Evolutionary conservation across 1,140 invertebrate genomes (phyloP).

Genomic region (Trichomalopsis sarcophagae): DNA sequence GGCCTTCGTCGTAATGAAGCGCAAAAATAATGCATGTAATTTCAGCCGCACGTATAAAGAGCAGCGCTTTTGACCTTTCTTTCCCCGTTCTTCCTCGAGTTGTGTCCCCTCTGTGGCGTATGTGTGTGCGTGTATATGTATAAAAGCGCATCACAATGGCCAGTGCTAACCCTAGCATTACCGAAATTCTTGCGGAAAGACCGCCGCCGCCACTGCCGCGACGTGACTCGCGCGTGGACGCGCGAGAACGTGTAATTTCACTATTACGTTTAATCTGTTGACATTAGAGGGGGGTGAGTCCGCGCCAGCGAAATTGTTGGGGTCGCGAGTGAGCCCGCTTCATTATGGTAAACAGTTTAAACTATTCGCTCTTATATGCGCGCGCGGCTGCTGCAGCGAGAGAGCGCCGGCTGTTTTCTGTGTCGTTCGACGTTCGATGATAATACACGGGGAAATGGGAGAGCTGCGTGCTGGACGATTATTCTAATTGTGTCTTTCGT

Average conservation of each 20-base stretch:
- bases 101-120: neutral
- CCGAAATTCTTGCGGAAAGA: slow-evolving; percentile 55
- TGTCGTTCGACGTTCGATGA: neutral
- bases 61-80: slow-evolving; percentile 54
- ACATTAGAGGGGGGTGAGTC: slow-evolving; percentile 68
- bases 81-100: neutral
- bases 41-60: slow-evolving; percentile 40
- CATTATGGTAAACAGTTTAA: slow-evolving; percentile 72
- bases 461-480: slow-evolving; percentile 16
- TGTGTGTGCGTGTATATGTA: neutral
- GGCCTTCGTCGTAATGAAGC: slow-evolving; percentile 56
- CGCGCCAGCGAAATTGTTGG: slow-evolving; percentile 62
- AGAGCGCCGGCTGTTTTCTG: neutral
- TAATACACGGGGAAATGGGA: no score
- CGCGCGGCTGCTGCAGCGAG: neutral
- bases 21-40: slow-evolving; percentile 64
- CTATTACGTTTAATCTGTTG: slow-evolving; percentile 75
- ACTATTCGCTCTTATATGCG: slow-evolving; percentile 57
- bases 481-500: slow-evolving; percentile 54
- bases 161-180: slow-evolving; percentile 61
- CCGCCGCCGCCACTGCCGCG: slow-evolving; percentile 34
- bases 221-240: slow-evolving; percentile 36
- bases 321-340: slow-evolving; percentile 51
- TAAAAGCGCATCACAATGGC: slow-evolving; percentile 34
- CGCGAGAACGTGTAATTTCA: slow-evolving; percentile 71